Evolutionary conservation across 2,113 vertebrate species (phyloP).

Genomic region (Notarius lentiginosus): DNA sequence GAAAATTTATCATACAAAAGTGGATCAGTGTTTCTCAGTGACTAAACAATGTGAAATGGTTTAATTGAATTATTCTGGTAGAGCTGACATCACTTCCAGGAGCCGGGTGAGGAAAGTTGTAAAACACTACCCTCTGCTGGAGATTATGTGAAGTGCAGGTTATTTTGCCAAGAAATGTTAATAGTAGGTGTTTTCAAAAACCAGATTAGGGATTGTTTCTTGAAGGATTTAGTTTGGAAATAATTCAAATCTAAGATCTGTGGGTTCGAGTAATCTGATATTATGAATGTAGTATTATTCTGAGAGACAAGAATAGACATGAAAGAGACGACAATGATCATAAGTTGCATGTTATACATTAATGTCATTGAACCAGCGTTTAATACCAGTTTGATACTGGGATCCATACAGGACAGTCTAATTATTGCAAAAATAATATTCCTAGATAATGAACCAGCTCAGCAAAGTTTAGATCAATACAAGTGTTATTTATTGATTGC

Average conservation of each 20-base stretch:
- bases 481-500: background rate
- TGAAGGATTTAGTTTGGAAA: background rate
- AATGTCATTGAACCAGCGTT: background rate
- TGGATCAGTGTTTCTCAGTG: background rate
- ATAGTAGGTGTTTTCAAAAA: background rate
- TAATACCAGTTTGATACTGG: background rate
- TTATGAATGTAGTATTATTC: no score
- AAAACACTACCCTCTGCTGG: conserved; percentile 20
- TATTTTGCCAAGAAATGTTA: background rate
- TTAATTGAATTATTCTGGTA: background rate
- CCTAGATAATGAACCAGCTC: background rate
- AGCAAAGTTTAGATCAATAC: background rate
- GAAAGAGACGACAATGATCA: background rate
- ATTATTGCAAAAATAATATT: background rate
- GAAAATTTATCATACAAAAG: background rate
- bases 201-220: background rate
- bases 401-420: background rate
- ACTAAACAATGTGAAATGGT: no score
- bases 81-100: background rate
- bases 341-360: background rate
- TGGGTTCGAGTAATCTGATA: background rate
- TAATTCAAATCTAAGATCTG: background rate
- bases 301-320: background rate
- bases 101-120: background rate
- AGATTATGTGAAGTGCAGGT: background rate